These are phyloP conservation scores for Siniperca obscura DNA, from an alignment of 2,797 vertebrate species.

Conservation along the genomic window DNA sequence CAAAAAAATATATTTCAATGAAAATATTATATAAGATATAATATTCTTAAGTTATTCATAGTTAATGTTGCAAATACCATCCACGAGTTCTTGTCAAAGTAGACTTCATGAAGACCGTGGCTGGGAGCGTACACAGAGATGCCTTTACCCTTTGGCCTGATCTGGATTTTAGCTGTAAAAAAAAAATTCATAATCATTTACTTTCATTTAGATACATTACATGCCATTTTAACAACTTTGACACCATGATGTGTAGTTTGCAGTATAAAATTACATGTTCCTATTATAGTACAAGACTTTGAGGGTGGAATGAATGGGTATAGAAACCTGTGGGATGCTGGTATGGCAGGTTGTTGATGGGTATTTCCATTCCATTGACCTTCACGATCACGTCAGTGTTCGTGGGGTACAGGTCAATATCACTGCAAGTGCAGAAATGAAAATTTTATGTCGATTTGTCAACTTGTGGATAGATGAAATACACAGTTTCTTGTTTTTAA, in stretches of 20 bases:
- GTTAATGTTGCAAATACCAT: constrained; percentile 70
- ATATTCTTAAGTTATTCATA: not conserved
- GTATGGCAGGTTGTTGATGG: constrained; percentile 78
- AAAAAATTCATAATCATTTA: not conserved
- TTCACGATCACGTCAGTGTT: constrained; percentile 73
- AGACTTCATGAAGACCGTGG: constrained; percentile 83
- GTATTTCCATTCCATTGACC: constrained; percentile 83
- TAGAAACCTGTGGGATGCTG: constrained; percentile 70
- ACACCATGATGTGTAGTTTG: constrained; percentile 1
- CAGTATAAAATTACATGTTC: not conserved
- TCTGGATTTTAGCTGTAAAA: constrained; percentile 73
- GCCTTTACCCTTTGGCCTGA: constrained; percentile 76
- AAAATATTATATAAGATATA: not conserved
- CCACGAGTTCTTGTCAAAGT: constrained; percentile 76
- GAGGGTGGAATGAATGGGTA: constrained; percentile 4
- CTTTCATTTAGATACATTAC: not conserved
- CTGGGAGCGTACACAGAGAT: constrained; percentile 78
- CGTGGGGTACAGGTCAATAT: constrained; percentile 82
- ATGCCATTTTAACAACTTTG: not conserved
- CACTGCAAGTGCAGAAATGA: constrained; percentile 67
- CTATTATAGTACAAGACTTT: not conserved
- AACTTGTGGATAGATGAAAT: not conserved
- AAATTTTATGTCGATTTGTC: constrained; percentile 10
- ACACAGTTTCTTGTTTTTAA: not conserved
- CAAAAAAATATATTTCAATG: not conserved